Evolutionary conservation across 2,113 vertebrate genomes (phyloP).

Genomic region (Ochotona princeps): DNA sequence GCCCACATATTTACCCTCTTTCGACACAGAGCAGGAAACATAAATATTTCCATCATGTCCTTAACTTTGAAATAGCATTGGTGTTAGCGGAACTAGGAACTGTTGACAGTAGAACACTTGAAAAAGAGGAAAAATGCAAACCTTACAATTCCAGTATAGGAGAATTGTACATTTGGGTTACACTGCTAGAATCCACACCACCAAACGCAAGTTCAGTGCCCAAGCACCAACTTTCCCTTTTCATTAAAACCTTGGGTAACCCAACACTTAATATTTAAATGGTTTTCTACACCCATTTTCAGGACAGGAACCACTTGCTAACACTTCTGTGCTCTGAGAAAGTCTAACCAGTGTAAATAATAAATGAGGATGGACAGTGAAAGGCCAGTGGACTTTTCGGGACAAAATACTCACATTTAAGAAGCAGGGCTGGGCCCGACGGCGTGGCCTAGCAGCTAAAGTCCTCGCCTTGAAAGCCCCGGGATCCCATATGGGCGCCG

Average conservation of each 20-base stretch:
- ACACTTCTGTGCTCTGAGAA: background rate
- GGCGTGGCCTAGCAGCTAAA: too few species aligned
- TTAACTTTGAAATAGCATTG: constrained; percentile 78
- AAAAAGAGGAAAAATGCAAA: constrained; percentile 42
- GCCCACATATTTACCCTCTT: constrained; percentile 62
- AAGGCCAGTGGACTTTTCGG: background rate
- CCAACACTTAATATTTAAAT: background rate
- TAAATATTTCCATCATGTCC: constrained; percentile 67
- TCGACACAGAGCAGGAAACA: constrained; percentile 6
- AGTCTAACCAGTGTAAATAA: background rate
- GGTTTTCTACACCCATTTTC: background rate
- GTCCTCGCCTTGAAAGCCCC: too few species aligned
- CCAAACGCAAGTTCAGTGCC: constrained; percentile 68
- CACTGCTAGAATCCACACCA: constrained; percentile 65
- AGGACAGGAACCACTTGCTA: background rate
- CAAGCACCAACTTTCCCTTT: background rate
- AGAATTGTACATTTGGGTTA: background rate
- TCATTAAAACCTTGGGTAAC: background rate
- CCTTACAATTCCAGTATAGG: background rate
- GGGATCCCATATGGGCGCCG: too few species aligned
- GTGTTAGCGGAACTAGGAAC: background rate
- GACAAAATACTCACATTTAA: background rate
- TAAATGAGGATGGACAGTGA: background rate
- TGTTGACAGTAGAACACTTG: background rate
- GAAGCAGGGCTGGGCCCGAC: background rate